phyloP scores from a whole-genome alignment of 2,797 vertebrate genomes.

The Philypnodon macrostomus region DNA sequence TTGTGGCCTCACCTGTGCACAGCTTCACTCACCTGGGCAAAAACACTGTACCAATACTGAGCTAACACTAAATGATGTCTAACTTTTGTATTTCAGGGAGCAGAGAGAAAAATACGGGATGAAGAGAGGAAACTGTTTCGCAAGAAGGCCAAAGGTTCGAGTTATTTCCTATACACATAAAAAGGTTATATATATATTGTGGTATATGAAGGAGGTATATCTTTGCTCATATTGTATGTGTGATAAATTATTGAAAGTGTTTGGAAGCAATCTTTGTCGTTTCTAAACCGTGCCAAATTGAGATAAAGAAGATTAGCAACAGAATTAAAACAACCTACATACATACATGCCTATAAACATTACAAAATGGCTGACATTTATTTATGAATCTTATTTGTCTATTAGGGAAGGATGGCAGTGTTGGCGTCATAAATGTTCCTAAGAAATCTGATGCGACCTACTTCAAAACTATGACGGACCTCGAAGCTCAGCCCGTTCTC shows the following conservation, averaged over 20 bases:
- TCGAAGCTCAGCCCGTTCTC: conserved; percentile 94
- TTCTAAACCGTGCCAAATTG: too few species aligned
- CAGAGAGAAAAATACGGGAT: conserved; percentile 95
- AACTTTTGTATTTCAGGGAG: conserved; percentile 78
- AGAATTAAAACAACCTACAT: too few species aligned
- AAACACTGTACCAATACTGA: neutral
- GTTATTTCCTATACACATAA: too few species aligned
- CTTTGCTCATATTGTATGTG: too few species aligned
- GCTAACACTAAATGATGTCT: neutral
- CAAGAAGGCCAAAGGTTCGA: conserved; percentile 90
- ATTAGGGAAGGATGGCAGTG: conserved; percentile 69
- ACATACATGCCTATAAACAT: too few species aligned
- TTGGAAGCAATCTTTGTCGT: too few species aligned
- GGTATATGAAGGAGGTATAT: too few species aligned
- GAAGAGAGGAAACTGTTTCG: conserved; percentile 95
- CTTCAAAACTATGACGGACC: conserved; percentile 92
- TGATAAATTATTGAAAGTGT: too few species aligned
- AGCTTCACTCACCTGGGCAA: conserved; percentile 5
- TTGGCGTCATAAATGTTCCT: conserved; percentile 68
- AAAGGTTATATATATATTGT: too few species aligned
- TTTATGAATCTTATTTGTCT: neutral
- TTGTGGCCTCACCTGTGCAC: conserved; percentile 52
- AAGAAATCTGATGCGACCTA: conserved; percentile 90
- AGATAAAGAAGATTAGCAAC: too few species aligned
- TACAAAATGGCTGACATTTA: too few species aligned